phyloP scores from a whole-genome alignment of 2,113 vertebrate genomes.

The Epinephelus lanceolatus region DNA sequence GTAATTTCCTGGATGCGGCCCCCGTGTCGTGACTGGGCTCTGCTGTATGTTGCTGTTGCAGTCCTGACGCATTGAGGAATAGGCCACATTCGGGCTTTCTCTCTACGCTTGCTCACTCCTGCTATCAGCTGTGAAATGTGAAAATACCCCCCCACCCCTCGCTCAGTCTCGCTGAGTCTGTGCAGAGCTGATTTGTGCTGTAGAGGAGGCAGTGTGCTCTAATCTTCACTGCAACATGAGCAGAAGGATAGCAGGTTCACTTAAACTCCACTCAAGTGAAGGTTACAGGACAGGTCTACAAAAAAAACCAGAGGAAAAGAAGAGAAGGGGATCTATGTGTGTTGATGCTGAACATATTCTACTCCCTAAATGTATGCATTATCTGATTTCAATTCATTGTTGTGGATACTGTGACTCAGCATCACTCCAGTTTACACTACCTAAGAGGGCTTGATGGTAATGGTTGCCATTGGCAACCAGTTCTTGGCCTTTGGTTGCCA shows the following conservation, averaged over 20 bases:
- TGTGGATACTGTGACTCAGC: too few species aligned
- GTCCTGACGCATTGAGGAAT: slow-evolving; percentile 61
- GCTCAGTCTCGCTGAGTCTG: slow-evolving; percentile 34
- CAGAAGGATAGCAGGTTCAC: slow-evolving; percentile 18
- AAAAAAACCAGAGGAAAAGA: background rate
- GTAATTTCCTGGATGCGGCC: slow-evolving; percentile 70
- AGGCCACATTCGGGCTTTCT: slow-evolving; percentile 32
- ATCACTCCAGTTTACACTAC: too few species aligned
- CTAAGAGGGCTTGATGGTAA: too few species aligned
- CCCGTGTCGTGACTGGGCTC: slow-evolving; percentile 67
- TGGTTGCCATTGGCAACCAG: too few species aligned
- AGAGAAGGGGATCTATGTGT: background rate
- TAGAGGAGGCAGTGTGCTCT: slow-evolving; percentile 38
- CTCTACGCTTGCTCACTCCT: slow-evolving; percentile 49
- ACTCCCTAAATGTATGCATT: background rate
- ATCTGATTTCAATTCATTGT: too few species aligned
- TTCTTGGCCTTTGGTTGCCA: too few species aligned
- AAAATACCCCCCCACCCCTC: slow-evolving; percentile 36
- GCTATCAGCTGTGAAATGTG: slow-evolving; percentile 72
- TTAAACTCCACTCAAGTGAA: slow-evolving; percentile 34
- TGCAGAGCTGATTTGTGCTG: slow-evolving; percentile 54
- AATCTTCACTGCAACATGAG: slow-evolving; percentile 56
- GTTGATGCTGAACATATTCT: background rate
- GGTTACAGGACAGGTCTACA: slow-evolving; percentile 15
- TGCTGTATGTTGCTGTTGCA: slow-evolving; percentile 53